Evolutionary conservation across 2,888 invertebrate genomes (phyloP).

Genomic region (Saturnia pavonia): DNA sequence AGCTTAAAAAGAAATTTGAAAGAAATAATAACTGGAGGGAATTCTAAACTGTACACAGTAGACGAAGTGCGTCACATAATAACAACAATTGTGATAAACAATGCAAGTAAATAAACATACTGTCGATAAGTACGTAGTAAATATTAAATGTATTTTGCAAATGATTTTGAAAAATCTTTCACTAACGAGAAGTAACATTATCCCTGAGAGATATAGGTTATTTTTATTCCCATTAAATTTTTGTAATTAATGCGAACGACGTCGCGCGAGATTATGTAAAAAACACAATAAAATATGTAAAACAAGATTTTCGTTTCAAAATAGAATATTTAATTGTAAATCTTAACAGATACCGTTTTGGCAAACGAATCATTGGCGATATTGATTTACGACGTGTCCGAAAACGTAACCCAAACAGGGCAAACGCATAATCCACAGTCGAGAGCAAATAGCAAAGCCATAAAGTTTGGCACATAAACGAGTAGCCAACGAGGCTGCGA

Average conservation of each 20-base stretch:
- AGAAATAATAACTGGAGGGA: background rate
- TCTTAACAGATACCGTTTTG: background rate
- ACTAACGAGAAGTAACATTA: too few relatives aligned
- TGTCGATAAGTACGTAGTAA: background rate
- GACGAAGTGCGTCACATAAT: background rate
- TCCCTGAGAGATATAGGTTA: too few relatives aligned
- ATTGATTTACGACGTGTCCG: slow-evolving; percentile 18
- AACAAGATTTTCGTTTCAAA: slow-evolving; percentile 13
- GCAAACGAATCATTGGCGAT: background rate
- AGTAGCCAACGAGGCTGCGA: slow-evolving; percentile 28
- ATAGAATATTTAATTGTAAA: background rate
- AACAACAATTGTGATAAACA: background rate
- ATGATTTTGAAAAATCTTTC: too few relatives aligned
- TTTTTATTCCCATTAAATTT: too few relatives aligned
- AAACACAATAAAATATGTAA: too few relatives aligned
- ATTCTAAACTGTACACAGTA: background rate
- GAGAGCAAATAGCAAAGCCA: slow-evolving; percentile 15
- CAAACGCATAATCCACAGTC: slow-evolving; percentile 10
- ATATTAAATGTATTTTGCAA: too few relatives aligned
- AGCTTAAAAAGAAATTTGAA: too few relatives aligned
- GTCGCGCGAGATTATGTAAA: too few relatives aligned
- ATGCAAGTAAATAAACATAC: background rate
- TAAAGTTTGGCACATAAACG: slow-evolving; percentile 21
- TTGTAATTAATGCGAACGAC: too few relatives aligned
- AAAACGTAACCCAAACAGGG: slow-evolving; percentile 13